A percentile compares a stretch with the other conserved stretches of the same genome.
Conservation (phyloP, 1,140 invertebrate genomes). For the Doryteuthis pealeii region DNA sequence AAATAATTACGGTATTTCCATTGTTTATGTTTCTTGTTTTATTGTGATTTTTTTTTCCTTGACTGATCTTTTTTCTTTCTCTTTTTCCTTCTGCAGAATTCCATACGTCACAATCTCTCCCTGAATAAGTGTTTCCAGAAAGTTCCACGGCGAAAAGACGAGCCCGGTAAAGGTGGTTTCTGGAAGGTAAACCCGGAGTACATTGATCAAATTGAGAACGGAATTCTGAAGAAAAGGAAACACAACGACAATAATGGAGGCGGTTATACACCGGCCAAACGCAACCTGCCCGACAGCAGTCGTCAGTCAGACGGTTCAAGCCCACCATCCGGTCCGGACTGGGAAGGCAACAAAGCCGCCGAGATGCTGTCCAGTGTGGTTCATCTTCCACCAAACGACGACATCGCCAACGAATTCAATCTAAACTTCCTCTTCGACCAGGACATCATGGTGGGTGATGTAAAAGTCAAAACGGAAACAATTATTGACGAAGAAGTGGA, state of each 20-base stretch:
- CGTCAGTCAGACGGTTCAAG: neutral
- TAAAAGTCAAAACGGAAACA: slow-evolving; percentile 58
- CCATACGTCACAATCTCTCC: slow-evolving; percentile 88
- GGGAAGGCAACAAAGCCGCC: neutral
- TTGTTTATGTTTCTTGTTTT: too few relatives aligned
- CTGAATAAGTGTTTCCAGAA: slow-evolving; percentile 93
- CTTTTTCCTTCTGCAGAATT: slow-evolving; percentile 72
- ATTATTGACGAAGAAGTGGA: slow-evolving; percentile 45
- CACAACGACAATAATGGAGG: neutral
- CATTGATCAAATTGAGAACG: slow-evolving; percentile 66
- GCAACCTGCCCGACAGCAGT: neutral
- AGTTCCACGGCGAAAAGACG: slow-evolving; percentile 84
- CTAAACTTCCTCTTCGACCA: slow-evolving; percentile 63
- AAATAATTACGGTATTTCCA: too few relatives aligned
- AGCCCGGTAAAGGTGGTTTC: slow-evolving; percentile 89
- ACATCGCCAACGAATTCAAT: slow-evolving; percentile 52
- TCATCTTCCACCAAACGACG: slow-evolving; percentile 28
- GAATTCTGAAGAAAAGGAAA: slow-evolving; percentile 56
- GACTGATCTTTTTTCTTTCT: too few relatives aligned
- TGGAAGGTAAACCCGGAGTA: slow-evolving; percentile 80
- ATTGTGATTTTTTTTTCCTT: too few relatives aligned
- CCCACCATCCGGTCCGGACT: neutral
- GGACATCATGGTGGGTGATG: slow-evolving; percentile 59
- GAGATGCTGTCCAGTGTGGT: slow-evolving; percentile 17
- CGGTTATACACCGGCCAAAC: too few relatives aligned